Evolutionary conservation across 2,888 invertebrate genomes (phyloP).

Genomic region (Galerucella pusilla): DNA sequence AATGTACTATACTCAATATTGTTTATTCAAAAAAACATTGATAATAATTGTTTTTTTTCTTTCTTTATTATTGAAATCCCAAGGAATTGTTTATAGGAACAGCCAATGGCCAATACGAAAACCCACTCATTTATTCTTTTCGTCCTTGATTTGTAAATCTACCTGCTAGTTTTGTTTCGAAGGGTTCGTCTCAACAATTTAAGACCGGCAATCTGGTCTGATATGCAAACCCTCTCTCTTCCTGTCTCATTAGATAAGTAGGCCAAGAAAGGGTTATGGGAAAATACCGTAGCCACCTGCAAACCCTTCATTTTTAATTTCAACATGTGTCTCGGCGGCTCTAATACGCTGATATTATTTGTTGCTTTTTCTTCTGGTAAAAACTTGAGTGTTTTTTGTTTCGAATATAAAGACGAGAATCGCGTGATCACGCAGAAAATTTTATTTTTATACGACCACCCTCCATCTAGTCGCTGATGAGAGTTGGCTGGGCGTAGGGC

Average conservation of each 20-base stretch:
- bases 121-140: not conserved
- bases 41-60: not conserved
- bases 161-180: slow-evolving; percentile 26
- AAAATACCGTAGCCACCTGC: slow-evolving; percentile 57
- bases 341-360: slow-evolving; percentile 41
- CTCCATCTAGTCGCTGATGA: not conserved
- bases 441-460: not conserved
- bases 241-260: slow-evolving; percentile 60
- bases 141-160: slow-evolving; percentile 9
- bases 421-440: not conserved
- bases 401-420: not conserved
- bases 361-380: slow-evolving; percentile 41
- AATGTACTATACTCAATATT: too few relatives aligned
- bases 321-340: slow-evolving; percentile 52
- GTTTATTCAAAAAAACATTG: not conserved
- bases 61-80: not conserved
- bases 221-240: slow-evolving; percentile 52
- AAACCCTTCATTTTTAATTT: slow-evolving; percentile 53
- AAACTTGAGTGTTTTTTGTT: not conserved
- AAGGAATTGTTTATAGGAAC: not conserved
- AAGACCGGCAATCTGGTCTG: slow-evolving; percentile 55
- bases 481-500: not conserved
- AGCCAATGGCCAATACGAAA: slow-evolving; percentile 1
- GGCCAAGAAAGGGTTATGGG: slow-evolving; percentile 61
- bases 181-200: slow-evolving; percentile 33